Conservation (phyloP, 2,888 invertebrate genomes). For the Hemithea aestivaria region DNA sequence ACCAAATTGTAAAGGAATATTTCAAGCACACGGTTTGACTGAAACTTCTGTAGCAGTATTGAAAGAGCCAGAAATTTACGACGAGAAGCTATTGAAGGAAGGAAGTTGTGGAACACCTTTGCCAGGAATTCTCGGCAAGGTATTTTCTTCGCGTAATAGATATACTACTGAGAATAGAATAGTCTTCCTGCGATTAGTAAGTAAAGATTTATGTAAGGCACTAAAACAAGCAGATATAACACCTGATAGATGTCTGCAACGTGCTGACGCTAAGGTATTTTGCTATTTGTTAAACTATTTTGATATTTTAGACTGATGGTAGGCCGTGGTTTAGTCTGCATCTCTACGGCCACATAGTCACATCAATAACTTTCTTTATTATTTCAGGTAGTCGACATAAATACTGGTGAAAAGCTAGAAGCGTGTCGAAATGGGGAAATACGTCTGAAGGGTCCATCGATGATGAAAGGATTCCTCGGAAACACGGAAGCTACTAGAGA, state of each 20-base stretch:
- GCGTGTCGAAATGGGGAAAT: conserved; percentile 49
- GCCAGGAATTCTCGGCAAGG: conserved; percentile 34
- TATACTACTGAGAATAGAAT: too few relatives aligned
- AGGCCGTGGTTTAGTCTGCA: too few relatives aligned
- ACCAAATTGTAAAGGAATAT: conserved; percentile 29
- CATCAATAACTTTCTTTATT: background rate
- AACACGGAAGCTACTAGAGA: conserved; percentile 41
- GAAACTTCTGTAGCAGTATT: conserved; percentile 32
- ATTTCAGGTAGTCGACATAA: conserved; percentile 58
- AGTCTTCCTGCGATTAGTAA: too few relatives aligned
- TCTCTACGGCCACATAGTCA: too few relatives aligned
- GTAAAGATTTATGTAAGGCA: too few relatives aligned
- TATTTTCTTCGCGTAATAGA: conserved; percentile 7
- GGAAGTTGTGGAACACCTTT: conserved; percentile 33
- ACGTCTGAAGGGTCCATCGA: conserved; percentile 47
- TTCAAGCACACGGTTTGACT: conserved; percentile 46
- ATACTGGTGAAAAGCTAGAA: conserved; percentile 42
- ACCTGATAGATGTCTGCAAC: too few relatives aligned
- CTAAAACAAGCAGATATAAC: too few relatives aligned
- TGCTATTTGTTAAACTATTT: too few relatives aligned
- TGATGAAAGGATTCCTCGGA: conserved; percentile 54
- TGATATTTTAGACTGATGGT: too few relatives aligned
- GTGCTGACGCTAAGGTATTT: too few relatives aligned
- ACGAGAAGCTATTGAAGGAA: conserved; percentile 6
- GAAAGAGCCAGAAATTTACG: conserved; percentile 12